Base-by-base conservation (phyloP, 1,140 invertebrate genomes). In the Neotoxoptera formosana region DNA sequence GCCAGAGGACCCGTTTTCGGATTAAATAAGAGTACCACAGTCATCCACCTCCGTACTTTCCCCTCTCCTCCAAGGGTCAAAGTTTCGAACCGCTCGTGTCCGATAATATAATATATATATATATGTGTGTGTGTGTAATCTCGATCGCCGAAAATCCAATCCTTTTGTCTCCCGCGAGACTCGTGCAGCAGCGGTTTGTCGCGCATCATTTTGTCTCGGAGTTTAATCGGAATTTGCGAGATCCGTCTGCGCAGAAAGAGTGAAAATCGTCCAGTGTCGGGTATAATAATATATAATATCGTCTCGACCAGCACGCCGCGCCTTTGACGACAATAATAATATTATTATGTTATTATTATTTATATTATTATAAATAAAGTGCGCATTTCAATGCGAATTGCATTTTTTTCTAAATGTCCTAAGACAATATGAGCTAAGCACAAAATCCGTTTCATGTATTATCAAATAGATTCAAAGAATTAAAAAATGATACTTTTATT, bases 101-200 rank as follows among this genome's bases (percentile, higher is more conserved):
- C 60, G 60, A 76, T n/a, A 76, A 34, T 76, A 67, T 30, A 67
- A 67, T 60, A 60, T 4, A 60, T 67, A 60, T 60, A 76, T 76
- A 76, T 76, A n/a, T 67, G 14, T 67, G 30, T 60, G n/a, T 76
- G n/a, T 76, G n/a, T 67, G 14, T 76, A 17, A 14, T 76, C 14
- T n/a, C n/a, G 30, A 83, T 36, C 76, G 20, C 76, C 76, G 76
- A 83, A 83, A 83, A 83, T 36, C 76, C 34, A 83, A 83, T 84
- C 83, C 36, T 84, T 84, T 84, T 45, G 83, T 84, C 41, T 84
- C 83, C 83, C 83, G 83, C 21, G 83, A 45, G 83, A 84, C 41
- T n/a, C 30, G 60, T 76, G 51, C n/a, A n/a, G n/a, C n/a, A n/a
- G n/a, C 51, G 41, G 34, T 83, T 83, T 36, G 76, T 83, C 76